Evolutionary conservation across 2,888 invertebrate genomes (phyloP).

Genomic region (Ornithoptera priamus): DNA sequence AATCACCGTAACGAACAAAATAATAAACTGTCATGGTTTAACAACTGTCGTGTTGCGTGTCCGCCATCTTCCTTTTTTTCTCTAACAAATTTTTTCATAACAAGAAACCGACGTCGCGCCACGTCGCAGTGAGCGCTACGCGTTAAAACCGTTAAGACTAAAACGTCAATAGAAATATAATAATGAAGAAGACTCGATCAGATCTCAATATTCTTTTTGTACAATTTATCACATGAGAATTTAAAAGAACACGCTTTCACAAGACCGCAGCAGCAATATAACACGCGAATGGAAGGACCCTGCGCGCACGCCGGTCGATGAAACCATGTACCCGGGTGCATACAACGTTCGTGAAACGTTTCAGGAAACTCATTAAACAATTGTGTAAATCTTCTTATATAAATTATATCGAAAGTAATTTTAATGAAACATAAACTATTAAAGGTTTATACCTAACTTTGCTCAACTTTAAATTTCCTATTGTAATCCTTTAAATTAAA

Average conservation of each 20-base stretch:
- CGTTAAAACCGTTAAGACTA: constrained; percentile 46
- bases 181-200: constrained; percentile 65
- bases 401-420: background rate
- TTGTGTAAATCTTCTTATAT: background rate
- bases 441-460: too few species aligned
- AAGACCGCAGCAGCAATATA: constrained; percentile 45
- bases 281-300: constrained; percentile 38
- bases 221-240: constrained; percentile 73
- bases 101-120: constrained; percentile 36
- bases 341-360: background rate
- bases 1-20: constrained; percentile 32
- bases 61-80: constrained; percentile 29
- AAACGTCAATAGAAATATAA: constrained; percentile 64
- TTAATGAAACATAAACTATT: too few species aligned
- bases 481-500: too few species aligned
- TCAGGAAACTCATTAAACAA: background rate
- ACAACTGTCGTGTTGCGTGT: constrained; percentile 35
- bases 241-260: constrained; percentile 60
- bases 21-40: constrained; percentile 37
- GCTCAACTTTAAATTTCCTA: too few species aligned
- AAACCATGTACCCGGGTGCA: constrained; percentile 39
- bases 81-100: constrained; percentile 32
- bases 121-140: constrained; percentile 12
- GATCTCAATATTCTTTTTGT: constrained; percentile 64
- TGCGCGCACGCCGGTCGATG: constrained; percentile 35